These are phyloP conservation scores for Eurystomus glaucurus DNA, from an alignment of 2,797 vertebrate species.

Conservation along the genomic window DNA sequence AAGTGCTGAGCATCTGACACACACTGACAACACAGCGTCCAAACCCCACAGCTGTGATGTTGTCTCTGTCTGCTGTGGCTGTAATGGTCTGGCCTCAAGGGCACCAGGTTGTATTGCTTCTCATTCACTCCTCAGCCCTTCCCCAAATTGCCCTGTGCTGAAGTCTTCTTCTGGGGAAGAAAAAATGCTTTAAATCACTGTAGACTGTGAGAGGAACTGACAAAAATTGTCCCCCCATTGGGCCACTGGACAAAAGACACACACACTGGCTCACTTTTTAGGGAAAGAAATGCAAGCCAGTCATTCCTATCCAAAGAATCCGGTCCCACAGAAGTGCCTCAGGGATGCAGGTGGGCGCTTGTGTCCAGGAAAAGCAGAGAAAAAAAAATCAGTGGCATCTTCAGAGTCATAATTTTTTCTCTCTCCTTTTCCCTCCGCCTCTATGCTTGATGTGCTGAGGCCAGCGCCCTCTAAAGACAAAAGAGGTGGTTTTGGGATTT, in stretches of 20 bases:
- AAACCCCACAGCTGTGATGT: not conserved
- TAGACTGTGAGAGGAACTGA: not conserved
- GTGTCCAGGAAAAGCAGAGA: not conserved
- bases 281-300: not conserved
- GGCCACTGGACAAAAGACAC: not conserved
- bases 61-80: not conserved
- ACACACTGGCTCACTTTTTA: not conserved
- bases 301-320: not conserved
- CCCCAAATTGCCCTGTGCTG: not conserved
- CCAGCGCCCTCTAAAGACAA: not conserved
- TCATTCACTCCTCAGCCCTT: not conserved
- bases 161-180: not conserved
- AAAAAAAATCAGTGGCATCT: not conserved
- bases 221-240: not conserved
- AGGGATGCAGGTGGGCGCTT: not conserved
- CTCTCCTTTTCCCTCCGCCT: not conserved
- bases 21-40: accelerated
- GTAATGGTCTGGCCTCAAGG: not conserved
- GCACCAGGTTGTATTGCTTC: not conserved
- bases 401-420: not conserved
- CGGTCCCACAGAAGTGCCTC: not conserved
- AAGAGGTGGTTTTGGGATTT: not conserved
- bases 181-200: not conserved
- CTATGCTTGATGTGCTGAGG: not conserved
- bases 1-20: accelerated